These are phyloP conservation scores for Oophaga sylvatica DNA, from an alignment of 2,797 vertebrate genomes.

Conservation along the genomic window DNA sequence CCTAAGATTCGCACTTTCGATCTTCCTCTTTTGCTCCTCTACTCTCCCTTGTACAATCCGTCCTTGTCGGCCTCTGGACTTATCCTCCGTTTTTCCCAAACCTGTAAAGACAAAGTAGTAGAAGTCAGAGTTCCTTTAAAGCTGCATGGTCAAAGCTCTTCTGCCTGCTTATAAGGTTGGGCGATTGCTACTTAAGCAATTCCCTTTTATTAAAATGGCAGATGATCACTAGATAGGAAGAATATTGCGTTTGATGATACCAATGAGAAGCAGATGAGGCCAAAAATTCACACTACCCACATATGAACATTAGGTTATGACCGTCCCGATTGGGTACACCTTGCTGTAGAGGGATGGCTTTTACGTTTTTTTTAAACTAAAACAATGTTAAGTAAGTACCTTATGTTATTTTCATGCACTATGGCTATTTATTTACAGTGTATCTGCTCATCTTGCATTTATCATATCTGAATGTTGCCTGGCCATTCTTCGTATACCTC, in stretches of 20 bases:
- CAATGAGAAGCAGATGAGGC: background rate
- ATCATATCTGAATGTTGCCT: too few relatives aligned
- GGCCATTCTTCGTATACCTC: too few relatives aligned
- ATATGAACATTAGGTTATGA: too few relatives aligned
- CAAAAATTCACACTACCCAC: too few relatives aligned
- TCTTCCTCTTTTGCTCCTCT: conserved; percentile 84
- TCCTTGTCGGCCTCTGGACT: conserved; percentile 84
- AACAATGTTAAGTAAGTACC: too few relatives aligned
- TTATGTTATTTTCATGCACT: too few relatives aligned
- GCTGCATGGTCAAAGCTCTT: background rate
- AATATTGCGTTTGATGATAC: background rate
- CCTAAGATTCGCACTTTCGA: conserved; percentile 69
- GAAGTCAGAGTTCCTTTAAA: background rate
- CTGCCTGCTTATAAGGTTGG: background rate
- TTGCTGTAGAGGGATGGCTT: too few relatives aligned
- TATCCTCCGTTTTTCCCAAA: conserved; percentile 93
- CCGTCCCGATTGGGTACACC: too few relatives aligned
- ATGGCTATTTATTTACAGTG: too few relatives aligned
- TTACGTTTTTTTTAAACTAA: too few relatives aligned
- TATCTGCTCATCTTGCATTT: too few relatives aligned
- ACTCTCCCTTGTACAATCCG: conserved; percentile 80
- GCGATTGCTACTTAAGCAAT: background rate
- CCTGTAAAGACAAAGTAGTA: conserved; percentile 71
- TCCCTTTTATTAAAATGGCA: background rate
- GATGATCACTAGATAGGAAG: background rate